Base-by-base conservation (phyloP, 1,140 invertebrate genomes). In the Cyphomyrmex costatus region DNA sequence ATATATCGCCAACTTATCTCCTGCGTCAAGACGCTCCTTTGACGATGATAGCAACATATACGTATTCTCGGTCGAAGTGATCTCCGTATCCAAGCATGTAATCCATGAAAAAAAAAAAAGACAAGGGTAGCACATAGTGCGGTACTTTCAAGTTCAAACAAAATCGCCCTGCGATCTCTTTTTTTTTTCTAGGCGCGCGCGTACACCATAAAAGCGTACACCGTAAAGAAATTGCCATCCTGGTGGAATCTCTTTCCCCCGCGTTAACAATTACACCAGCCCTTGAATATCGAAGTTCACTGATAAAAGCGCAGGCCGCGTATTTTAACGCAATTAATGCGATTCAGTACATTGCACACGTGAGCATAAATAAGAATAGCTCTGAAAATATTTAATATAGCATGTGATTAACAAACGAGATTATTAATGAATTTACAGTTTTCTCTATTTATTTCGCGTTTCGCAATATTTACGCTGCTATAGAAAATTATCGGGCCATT, bases 261-360 rank as follows among this genome's bases (percentile, higher is more conserved):
- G 53, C 68, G 30, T 83, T 73, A 21, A 42, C 79, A 24, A 71
- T 58, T 58, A 60, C 36, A 2, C 51, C 78, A 36, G 14, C 36
- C 24, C 68, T 83, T 74, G 79, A 83, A 83, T 83, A 73, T 60
- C 79, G 79, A 74, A 83, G 79, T 83, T 83, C 79, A 83, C 53
- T 83, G 79, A 24, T 83, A 83, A 74, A 83, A 74, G 79, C 79
- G 42, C 79, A 42, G 16, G 65, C 78, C 16, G 21, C 51, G 16
- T 42, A 73, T 82, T 73, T 82, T 82, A 82, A 82, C 21, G 46
- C 61, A 68, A 80, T 80, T 80, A 56, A 56, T 53, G 24, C 68
- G 68, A 83, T 60, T 60, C 53, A 42, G 14, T 70, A 56, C 49
- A 56, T 80, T 60, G 68, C 53, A 42, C 42, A 27, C 36, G n/a